These are phyloP conservation scores for Hyphantria cunea DNA, from an alignment of 1,140 invertebrate species.

Conservation along the genomic window DNA sequence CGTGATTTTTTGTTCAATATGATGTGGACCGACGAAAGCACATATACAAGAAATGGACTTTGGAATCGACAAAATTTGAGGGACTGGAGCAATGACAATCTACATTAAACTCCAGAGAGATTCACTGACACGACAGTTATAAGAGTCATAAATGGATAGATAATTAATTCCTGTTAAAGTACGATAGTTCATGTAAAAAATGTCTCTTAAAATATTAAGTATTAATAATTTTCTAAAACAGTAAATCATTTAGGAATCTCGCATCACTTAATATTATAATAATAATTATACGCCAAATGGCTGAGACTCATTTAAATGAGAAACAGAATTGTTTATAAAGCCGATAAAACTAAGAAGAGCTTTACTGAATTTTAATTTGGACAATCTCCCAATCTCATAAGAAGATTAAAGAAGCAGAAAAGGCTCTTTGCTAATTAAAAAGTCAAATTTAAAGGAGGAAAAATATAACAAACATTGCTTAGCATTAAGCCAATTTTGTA, in stretches of 20 bases:
- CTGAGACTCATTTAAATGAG: conserved; percentile 39
- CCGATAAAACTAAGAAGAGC: conserved; percentile 54
- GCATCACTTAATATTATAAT: conserved; percentile 21
- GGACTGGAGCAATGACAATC: too few relatives aligned
- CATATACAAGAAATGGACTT: too few relatives aligned
- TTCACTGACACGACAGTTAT: too few relatives aligned
- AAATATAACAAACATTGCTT: conserved; percentile 38
- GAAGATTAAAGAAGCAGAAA: conserved; percentile 61
- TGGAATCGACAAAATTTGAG: too few relatives aligned
- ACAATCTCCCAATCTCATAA: conserved; percentile 68
- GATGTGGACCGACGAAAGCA: too few relatives aligned
- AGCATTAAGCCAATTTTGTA: conserved; percentile 1
- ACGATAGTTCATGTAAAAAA: too few relatives aligned
- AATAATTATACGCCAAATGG: conserved; percentile 31
- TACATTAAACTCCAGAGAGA: too few relatives aligned
- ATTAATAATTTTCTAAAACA: too few relatives aligned
- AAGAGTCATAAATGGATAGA: too few relatives aligned
- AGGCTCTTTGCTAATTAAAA: conserved; percentile 64
- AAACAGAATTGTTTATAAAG: conserved; percentile 44
- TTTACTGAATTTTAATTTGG: conserved; percentile 63
- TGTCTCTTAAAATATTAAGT: too few relatives aligned
- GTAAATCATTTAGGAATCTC: conserved; percentile 1
- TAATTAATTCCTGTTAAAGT: too few relatives aligned
- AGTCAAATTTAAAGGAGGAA: conserved; percentile 59
- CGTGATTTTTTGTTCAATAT: too few relatives aligned